These are phyloP conservation scores for Cheilosia scutellata DNA, from an alignment of 2,888 invertebrate genomes.

Conservation along the genomic window DNA sequence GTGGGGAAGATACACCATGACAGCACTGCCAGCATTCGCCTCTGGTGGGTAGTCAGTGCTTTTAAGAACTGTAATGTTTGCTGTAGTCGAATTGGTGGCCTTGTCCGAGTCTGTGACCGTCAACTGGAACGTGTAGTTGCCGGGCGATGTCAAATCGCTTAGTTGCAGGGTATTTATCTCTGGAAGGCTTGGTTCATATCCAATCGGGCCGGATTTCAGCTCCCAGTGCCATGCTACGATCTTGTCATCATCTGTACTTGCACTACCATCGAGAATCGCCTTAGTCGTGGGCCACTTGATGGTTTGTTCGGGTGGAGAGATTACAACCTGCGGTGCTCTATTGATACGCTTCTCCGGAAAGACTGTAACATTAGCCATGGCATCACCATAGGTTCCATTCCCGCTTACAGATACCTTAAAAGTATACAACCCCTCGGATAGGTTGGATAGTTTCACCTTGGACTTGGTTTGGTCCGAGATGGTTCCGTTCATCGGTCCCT, in stretches of 20 bases:
- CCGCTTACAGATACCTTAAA: constrained; percentile 95
- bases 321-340: constrained; percentile 92
- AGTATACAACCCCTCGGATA: constrained; percentile 94
- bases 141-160: constrained; percentile 92
- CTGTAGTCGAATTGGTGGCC: constrained; percentile 92
- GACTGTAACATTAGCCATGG: constrained; percentile 95
- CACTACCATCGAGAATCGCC: constrained; percentile 95
- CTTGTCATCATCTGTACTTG: constrained; percentile 91
- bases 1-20: constrained; percentile 95
- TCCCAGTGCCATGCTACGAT: constrained; percentile 97
- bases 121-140: constrained; percentile 95
- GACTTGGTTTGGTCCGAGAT: constrained; percentile 93
- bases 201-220: constrained; percentile 93
- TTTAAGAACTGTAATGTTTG: constrained; percentile 95
- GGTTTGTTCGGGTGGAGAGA: constrained; percentile 93
- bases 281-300: constrained; percentile 95
- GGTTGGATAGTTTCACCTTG: constrained; percentile 92
- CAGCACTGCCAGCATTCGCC: constrained; percentile 95
- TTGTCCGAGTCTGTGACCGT: constrained; percentile 97
- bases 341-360: constrained; percentile 93
- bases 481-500: constrained; percentile 89
- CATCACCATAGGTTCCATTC: constrained; percentile 90
- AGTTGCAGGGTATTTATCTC: constrained; percentile 93
- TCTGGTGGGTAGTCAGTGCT: constrained; percentile 97
- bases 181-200: constrained; percentile 91